Evolutionary conservation across 2,797 vertebrate genomes (phyloP).

Genomic region (Podargus strigoides): DNA sequence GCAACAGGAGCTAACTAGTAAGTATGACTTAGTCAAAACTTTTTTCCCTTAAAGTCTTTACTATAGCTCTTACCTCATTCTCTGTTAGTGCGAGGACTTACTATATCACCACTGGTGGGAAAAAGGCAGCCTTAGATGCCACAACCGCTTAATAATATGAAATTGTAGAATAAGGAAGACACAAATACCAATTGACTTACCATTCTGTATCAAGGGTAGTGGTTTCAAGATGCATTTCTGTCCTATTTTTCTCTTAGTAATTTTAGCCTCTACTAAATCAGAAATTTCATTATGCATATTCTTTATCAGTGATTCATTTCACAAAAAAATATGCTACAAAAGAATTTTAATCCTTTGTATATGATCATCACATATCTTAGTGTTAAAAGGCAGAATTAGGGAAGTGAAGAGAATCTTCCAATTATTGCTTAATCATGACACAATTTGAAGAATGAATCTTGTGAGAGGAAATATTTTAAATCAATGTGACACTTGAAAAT

Average conservation of each 20-base stretch:
- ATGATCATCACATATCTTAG: background rate
- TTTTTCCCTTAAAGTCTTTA: background rate
- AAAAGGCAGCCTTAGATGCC: no score
- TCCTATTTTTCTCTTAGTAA: background rate
- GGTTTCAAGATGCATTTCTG: background rate
- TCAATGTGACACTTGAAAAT: constrained; percentile 42
- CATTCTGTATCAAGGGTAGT: background rate
- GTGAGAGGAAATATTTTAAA: constrained; percentile 34
- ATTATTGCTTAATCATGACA: constrained; percentile 32
- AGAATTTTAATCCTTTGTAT: background rate
- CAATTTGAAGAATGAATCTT: background rate
- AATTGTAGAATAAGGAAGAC: background rate
- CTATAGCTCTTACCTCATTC: background rate
- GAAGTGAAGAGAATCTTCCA: background rate
- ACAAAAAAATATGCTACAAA: background rate
- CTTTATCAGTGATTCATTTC: constrained; percentile 12
- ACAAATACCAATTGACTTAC: background rate
- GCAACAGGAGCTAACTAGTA: background rate
- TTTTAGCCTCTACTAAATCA: background rate
- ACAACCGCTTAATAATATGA: background rate
- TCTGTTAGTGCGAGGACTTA: background rate
- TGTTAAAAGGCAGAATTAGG: background rate
- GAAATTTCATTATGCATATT: background rate
- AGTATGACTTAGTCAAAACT: background rate
- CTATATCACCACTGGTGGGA: background rate